Base-by-base conservation (phyloP, 2,888 invertebrate genomes). In the Steinernema hermaphroditum region DNA sequence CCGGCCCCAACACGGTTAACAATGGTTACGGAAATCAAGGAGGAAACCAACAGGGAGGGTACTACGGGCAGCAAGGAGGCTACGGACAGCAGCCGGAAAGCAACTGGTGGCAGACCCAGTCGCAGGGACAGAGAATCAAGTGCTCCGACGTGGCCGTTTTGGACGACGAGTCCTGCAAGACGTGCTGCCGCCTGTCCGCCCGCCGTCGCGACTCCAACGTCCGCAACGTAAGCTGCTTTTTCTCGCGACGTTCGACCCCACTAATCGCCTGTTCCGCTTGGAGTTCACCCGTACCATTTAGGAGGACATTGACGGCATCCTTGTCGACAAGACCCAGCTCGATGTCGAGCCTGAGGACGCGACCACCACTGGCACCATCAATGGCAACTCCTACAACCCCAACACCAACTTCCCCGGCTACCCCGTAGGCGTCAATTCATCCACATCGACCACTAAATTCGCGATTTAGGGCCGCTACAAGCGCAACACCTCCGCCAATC, bases 161-260 rank as follows among this genome's bases (percentile, higher is more conserved):
- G 50, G 72, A 73, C 32, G 75, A 75, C 49, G 70, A 70, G n/a
- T 74, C 74, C 57, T 79, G 79, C 73, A 71, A 19, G 41, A 76
- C 62, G 27, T 79, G 79, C 70, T 79, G 79, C 68, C 74, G 74
- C 37, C 50, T 79, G 71, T 75, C 79, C 69, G 79, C 79, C 16
- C 77, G 78, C 19, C 73, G 71, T n/a, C 16, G 8, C 1, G 77
- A 81, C 46, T 68, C 70, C n/a, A 73, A 71, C 73, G 68, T 76
- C 43, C 32, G 72, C n/a, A 77, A 74, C 68, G 77, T 73, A 46
- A 22, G n/a, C 19, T 54, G 9, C 6, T 4, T 41, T 72, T 19
- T 72, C 2, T 72, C 0, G 19, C 2, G 6, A 4, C 16, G 2
- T 2, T 14, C 19, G 2, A 46, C 2, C 14, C 46, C 19, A 70